Conservation (phyloP, 2,888 invertebrate species). For the Erannis defoliaria region DNA sequence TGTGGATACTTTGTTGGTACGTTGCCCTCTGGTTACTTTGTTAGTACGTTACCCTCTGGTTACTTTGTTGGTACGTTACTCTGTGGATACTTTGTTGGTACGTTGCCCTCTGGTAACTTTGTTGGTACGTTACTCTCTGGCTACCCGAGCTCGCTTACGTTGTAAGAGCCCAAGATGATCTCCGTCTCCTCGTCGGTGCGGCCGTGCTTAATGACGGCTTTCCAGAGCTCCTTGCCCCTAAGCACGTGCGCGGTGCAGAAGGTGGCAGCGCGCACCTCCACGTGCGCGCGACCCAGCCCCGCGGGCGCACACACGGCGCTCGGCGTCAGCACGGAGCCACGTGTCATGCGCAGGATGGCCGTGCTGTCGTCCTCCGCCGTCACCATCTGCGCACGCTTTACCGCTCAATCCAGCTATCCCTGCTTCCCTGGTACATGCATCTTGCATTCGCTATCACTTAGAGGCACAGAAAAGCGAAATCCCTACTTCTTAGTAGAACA, state of each 20-base stretch:
- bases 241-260: slow-evolving; percentile 76
- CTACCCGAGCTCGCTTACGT: slow-evolving; percentile 57
- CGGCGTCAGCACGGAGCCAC: slow-evolving; percentile 67
- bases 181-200: slow-evolving; percentile 52
- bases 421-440: too few species aligned
- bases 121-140: too few species aligned
- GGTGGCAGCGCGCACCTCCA: slow-evolving; percentile 70
- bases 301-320: slow-evolving; percentile 58
- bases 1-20: too few species aligned
- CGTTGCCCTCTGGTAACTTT: too few species aligned
- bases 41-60: too few species aligned
- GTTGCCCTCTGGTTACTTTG: too few species aligned
- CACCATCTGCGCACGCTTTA: slow-evolving; percentile 74
- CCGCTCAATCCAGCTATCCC: too few species aligned
- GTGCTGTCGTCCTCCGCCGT: slow-evolving; percentile 77
- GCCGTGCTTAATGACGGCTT: slow-evolving; percentile 60
- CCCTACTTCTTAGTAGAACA: too few species aligned
- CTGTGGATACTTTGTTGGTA: too few species aligned
- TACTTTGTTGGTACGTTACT: too few species aligned
- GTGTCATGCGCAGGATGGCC: slow-evolving; percentile 70
- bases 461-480: too few species aligned
- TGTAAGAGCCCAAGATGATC: slow-evolving; percentile 56
- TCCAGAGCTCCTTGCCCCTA: slow-evolving; percentile 62
- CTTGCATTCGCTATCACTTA: too few species aligned
- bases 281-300: slow-evolving; percentile 62